Base-by-base conservation (phyloP, 2,888 invertebrate species). In the Chamaedrilus cognettii region DNA sequence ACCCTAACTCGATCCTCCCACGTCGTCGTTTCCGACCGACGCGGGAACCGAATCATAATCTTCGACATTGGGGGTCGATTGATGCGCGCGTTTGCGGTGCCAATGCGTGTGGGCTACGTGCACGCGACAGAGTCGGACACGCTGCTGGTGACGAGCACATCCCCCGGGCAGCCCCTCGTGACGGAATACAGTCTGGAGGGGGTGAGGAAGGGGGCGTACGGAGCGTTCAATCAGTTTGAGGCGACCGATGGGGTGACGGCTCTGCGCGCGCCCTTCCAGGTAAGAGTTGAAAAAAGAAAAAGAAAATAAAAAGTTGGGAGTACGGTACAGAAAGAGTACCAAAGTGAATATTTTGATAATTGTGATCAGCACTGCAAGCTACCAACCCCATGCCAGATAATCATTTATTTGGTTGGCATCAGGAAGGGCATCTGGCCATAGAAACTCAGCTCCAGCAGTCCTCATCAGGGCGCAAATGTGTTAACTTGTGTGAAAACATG, bases 201-300 rank as follows among this genome's bases (percentile, higher is more conserved):
- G 1, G 26, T 7, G n/a, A 31, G 60, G 31, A 28, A 62, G 19
- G 35, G 58, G 3, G n/a, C 56, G 2, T 57, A 57, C 19, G 57
- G 60, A 31, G 50, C 57, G 30, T 23, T 69, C 59, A 63, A 66
- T 59, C 56, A 59, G 30, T 60, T 66, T n/a, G 69, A 66, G 33
- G 5, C 63, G 4, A 62, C 70, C 19, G 35, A 68, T 60, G 70
- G 65, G 32, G 32, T 70, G 31, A 62, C 67, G 5, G 31, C 68
- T 1, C 63, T 70, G 11, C 42, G 42, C 19, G 42, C 42, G 11
- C 42, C 42, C 19, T 42, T 42, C 19, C 42, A 42, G 42, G n/a
- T n/a, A n/a, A n/a, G n/a, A n/a, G n/a, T n/a, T n/a, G n/a, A n/a
- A n/a, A n/a, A n/a, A n/a, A n/a, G n/a, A n/a, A n/a, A n/a, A n/a